Percentiles rank a stretch among this genome's conserved stretches.
phyloP scores from a whole-genome alignment of 2,113 vertebrate species.

The Haemorhous mexicanus region DNA sequence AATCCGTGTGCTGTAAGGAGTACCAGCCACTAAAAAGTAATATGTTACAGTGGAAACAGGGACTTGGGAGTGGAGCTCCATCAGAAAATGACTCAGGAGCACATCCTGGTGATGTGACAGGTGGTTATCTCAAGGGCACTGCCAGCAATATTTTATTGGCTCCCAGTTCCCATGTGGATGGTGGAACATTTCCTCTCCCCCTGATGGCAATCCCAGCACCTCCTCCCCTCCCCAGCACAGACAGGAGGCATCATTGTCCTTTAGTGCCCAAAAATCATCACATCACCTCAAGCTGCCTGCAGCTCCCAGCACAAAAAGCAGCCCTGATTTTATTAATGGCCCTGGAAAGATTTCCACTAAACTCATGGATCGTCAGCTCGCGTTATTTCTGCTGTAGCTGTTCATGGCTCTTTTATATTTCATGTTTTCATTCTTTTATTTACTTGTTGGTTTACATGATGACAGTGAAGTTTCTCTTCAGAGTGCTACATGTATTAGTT shows the following conservation, averaged over 20 bases:
- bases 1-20: not conserved
- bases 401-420: not conserved
- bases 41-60: not conserved
- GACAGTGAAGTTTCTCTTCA: not conserved
- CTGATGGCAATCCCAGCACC: not conserved
- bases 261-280: not conserved
- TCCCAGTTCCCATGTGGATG: not conserved
- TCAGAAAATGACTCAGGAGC: not conserved
- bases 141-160: not conserved
- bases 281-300: not conserved
- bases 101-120: not conserved
- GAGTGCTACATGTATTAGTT: not conserved
- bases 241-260: not conserved
- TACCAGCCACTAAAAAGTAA: not conserved
- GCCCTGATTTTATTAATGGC: not conserved
- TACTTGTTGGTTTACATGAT: not conserved
- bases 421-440: not conserved
- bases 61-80: not conserved
- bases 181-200: not conserved
- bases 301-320: not conserved
- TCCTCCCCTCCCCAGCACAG: not conserved
- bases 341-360: not conserved
- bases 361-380: not conserved
- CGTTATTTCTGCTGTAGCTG: not conserved
- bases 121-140: conserved; percentile 40